Evolutionary conservation across 2,797 vertebrate species (phyloP), one percentile per base, ranked within the genome.

Genomic region (Hylomyscus alleni): DNA sequence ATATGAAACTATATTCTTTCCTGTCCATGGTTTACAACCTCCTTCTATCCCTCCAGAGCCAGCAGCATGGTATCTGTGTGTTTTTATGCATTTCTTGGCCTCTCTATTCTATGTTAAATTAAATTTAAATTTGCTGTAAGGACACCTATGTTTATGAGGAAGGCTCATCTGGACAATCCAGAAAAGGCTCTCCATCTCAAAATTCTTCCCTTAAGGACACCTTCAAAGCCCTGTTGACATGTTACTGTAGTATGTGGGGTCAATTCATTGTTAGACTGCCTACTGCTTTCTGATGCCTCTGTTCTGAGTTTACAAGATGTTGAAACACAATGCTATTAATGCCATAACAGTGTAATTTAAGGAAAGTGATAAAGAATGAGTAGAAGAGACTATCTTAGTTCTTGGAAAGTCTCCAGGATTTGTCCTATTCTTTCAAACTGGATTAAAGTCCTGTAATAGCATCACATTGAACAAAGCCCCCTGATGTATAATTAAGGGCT

Each of bases 391-490:
- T 60, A 69, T 65, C n/a, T 76, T 78, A 73, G 5, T 60, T 83
- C 65, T 93, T 93, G 67, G 37, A 69, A 58, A 62, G 6, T 58
- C 10, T 50, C 52, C 31, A 91, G 91, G 47, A 11, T 87, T 93
- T 73, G 4, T 80, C 67, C 65, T 81, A 83, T 82, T 29, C 40
- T 85, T 60, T 73, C 92, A 82, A 84, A 94, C 37, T 96, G 24
- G 52, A 95, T 94, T 94, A 94, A 78, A 0, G 8, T 6, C 15
- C 26, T 73, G 5, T 81, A 47, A 87, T 69, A 78, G 13, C 50
- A 75, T 96, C 75, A 60, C 89, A 91, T 34, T 88, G 47, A 94
- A 84, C n/a, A 89, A 92, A 87, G 73, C 26, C 8, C 50, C 40
- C 29, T 93, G 7, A 54, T 67, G 60, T 56, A 80, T 82, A 91